phyloP scores from a whole-genome alignment of 2,888 invertebrate genomes.

The Cremastinae sp. region DNA sequence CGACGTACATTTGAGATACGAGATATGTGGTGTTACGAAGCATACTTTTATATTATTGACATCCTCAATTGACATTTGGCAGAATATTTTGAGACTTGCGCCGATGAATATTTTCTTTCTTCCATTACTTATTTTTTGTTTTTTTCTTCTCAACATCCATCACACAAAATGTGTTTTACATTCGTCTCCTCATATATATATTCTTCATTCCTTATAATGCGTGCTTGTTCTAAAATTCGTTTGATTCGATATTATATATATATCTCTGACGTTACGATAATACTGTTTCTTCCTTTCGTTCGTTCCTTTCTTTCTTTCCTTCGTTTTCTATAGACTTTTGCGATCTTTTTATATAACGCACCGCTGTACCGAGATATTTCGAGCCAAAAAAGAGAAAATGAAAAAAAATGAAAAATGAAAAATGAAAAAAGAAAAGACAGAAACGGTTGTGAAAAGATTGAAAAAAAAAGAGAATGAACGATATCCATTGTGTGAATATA shows the following conservation, averaged over 20 bases:
- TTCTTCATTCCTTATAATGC: conserved; percentile 67
- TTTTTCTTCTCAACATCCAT: conserved; percentile 55
- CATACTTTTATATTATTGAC: conserved; percentile 3
- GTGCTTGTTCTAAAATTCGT: conserved; percentile 74
- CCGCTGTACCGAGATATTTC: conserved; percentile 67
- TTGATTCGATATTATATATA: conserved; percentile 62
- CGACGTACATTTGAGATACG: too few species aligned
- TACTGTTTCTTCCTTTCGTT: conserved; percentile 36
- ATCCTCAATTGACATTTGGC: conserved; percentile 64
- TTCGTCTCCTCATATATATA: conserved; percentile 62
- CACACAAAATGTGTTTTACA: conserved; percentile 65
- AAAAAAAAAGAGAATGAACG: conserved; percentile 32
- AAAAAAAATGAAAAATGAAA: conserved; percentile 35
- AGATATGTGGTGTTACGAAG: not conserved
- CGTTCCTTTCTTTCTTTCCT: conserved; percentile 55
- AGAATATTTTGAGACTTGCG: conserved; percentile 71
- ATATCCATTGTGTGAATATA: conserved; percentile 64
- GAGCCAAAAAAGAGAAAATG: too few species aligned
- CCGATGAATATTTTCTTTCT: conserved; percentile 57
- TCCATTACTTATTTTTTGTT: too few species aligned
- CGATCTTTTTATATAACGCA: conserved; percentile 68
- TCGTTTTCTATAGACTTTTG: conserved; percentile 67
- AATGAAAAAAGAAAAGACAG: not conserved
- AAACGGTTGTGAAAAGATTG: too few species aligned
- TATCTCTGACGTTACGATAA: conserved; percentile 53